These are phyloP conservation scores for Melieria crassipennis DNA, from an alignment of 2,888 invertebrate species.

Conservation along the genomic window DNA sequence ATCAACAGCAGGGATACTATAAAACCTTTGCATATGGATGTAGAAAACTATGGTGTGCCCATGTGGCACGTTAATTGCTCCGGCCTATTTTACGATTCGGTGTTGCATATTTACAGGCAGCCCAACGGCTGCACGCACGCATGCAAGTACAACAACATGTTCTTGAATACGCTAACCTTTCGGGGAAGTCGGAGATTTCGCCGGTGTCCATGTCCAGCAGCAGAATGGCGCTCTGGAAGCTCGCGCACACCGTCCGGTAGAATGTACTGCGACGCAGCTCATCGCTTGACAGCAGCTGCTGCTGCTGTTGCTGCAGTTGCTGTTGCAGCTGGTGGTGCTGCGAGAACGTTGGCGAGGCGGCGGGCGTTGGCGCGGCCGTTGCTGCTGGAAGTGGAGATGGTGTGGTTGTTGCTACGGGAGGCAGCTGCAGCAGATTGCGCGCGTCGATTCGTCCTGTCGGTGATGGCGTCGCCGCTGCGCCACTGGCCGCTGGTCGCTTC, in stretches of 20 bases:
- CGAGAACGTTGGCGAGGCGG: not conserved
- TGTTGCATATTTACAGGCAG: too few species aligned
- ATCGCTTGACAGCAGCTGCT: conserved; percentile 25
- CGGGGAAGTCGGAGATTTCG: conserved; percentile 41
- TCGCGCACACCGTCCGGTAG: conserved; percentile 46
- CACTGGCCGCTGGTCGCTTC: conserved; percentile 38
- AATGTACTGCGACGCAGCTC: conserved; percentile 35
- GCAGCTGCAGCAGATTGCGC: conserved; percentile 25
- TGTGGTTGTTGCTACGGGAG: conserved; percentile 18
- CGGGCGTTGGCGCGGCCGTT: not conserved
- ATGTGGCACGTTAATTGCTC: too few species aligned
- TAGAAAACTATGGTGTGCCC: too few species aligned
- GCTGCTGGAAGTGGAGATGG: not conserved
- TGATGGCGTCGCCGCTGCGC: conserved; percentile 24
- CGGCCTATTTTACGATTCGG: too few species aligned
- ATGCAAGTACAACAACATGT: not conserved
- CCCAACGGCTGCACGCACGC: not conserved
- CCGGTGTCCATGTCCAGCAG: conserved; percentile 47
- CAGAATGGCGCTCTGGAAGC: conserved; percentile 56
- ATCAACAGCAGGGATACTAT: too few species aligned
- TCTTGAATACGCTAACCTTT: conserved; percentile 39
- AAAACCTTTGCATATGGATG: too few species aligned
- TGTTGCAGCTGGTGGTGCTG: conserved; percentile 24
- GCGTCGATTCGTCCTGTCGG: conserved; percentile 22
- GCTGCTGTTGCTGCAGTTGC: conserved; percentile 30